Base-by-base conservation (phyloP, 2,797 vertebrate species). In the Buceros bicornis region DNA sequence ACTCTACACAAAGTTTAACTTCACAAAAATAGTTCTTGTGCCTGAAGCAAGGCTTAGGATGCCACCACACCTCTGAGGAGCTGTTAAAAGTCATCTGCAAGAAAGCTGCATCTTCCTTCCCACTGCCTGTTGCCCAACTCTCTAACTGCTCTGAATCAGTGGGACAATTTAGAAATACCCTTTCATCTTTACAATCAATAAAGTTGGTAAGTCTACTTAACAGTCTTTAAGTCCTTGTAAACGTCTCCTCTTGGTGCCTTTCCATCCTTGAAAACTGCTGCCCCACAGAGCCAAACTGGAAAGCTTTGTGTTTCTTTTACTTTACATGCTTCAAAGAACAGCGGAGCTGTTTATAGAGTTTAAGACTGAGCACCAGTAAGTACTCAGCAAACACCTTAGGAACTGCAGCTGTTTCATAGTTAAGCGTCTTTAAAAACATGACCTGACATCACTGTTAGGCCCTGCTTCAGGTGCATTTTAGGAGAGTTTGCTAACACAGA, bases 341-440 rank as follows among this genome's bases (percentile, higher is more conserved):
- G 35, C 3, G 25, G n/a, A 58, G 58, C 15, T 79, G 69, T 72
- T 90, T 51, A 57, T 25, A 79, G 20, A 66, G 65, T 33, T 33
- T 42, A 74, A 57, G 53, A 72, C 50, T 56, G 37, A 83, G 70
- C 76, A 69, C 61, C 90, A 90, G n/a, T 71, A 91, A 87, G 48
- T 29, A 87, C 93, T 22, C 79, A 80, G 60, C 28, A 74, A 85
- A 74, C 61, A 93, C 69, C 91, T 83, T 16, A n/a, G 54, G 82
- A 93, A 67, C 10, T 33, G 76, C 85, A 88, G 82, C 62, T 69
- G 70, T 74, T 90, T 53, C 65, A 64, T 48, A 61, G 72, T 33
- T 57, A 54, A 91, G 26, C 65, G 33, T 61, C 37, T 86, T 66
- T n/a, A 47, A 71, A 76, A 93, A 47, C 71, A 56, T 58, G 74